These are phyloP conservation scores for Lysandra coridon DNA, from an alignment of 2,888 invertebrate species.

Conservation along the genomic window DNA sequence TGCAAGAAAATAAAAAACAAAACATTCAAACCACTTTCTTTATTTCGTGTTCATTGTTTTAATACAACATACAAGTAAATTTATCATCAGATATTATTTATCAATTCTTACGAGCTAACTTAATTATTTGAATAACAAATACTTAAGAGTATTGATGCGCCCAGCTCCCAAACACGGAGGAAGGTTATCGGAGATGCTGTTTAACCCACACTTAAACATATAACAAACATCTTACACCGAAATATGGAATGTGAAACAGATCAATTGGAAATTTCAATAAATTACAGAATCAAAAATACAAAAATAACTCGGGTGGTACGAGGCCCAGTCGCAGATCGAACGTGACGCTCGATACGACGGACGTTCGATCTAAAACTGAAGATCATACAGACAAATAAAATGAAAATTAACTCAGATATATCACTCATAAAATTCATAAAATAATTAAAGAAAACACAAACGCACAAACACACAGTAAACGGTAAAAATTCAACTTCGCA, in stretches of 20 bases:
- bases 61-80: conserved; percentile 82
- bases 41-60: conserved; percentile 80
- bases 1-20: conserved; percentile 58
- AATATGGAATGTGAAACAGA: conserved; percentile 53
- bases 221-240: conserved; percentile 48
- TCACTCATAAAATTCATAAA: conserved; percentile 44
- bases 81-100: conserved; percentile 80
- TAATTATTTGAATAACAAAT: conserved; percentile 78
- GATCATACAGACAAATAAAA: not conserved
- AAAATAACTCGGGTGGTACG: not conserved
- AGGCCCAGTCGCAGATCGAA: not conserved
- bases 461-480: conserved; percentile 47
- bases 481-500: conserved; percentile 47
- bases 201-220: conserved; percentile 56
- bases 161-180: conserved; percentile 39
- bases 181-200: conserved; percentile 42
- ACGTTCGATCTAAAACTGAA: conserved; percentile 13
- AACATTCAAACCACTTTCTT: conserved; percentile 79
- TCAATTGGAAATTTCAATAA: conserved; percentile 21
- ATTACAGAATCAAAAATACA: conserved; percentile 17
- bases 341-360: not conserved
- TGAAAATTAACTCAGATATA: conserved; percentile 28
- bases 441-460: conserved; percentile 50
- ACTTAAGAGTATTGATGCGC: conserved; percentile 53
- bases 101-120: conserved; percentile 77